phyloP scores from a whole-genome alignment of 2,797 vertebrate species.

The Pterois miles region DNA sequence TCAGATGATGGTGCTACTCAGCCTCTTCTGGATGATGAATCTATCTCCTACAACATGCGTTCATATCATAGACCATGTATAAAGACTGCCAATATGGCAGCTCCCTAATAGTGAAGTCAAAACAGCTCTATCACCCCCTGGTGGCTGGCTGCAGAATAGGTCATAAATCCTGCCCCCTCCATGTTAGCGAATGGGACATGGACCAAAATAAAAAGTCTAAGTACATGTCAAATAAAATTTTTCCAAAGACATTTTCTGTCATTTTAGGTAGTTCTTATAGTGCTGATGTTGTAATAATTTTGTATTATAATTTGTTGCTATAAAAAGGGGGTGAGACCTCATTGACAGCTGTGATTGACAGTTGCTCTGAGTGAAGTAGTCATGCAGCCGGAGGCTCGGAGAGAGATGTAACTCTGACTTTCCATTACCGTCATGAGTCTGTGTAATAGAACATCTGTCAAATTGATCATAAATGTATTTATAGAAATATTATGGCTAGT shows the following conservation, averaged over 20 bases:
- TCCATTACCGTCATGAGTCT: not conserved
- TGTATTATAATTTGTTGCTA: fast-evolving
- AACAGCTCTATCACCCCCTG: too few species aligned
- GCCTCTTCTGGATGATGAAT: not conserved
- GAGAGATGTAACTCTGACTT: not conserved
- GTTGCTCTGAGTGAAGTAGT: too few species aligned
- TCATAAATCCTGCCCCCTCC: fast-evolving
- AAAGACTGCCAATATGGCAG: too few species aligned
- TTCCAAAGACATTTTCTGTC: too few species aligned
- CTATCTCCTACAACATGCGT: not conserved
- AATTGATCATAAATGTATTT: not conserved
- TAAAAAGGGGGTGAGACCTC: not conserved
- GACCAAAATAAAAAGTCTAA: too few species aligned
- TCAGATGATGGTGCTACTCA: not conserved
- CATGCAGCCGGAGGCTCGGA: not conserved
- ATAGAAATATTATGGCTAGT: too few species aligned
- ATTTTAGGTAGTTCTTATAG: too few species aligned
- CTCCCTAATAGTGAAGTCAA: too few species aligned
- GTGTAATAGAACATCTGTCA: not conserved
- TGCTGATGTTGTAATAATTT: not conserved
- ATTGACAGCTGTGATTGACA: not conserved
- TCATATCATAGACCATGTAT: not conserved
- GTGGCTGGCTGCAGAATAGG: too few species aligned
- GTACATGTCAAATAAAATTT: too few species aligned
- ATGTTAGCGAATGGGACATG: too few species aligned